Base-by-base conservation (phyloP, 2,888 invertebrate genomes). In the Griposia aprilina region DNA sequence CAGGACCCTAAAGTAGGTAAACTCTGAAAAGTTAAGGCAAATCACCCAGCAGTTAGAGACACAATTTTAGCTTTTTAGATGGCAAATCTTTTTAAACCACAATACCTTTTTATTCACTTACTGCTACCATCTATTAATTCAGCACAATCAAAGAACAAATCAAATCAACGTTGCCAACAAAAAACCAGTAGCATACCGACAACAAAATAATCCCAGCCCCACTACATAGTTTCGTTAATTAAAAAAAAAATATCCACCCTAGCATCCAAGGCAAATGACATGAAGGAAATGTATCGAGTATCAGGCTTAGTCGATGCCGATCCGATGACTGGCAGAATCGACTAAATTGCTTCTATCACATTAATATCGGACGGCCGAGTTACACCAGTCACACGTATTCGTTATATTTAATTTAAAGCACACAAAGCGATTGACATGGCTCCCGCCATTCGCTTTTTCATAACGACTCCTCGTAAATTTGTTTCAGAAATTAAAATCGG, bases 401-500 rank as follows among this genome's bases (percentile, higher is more conserved):
- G 85, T 92, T 93, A 94, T 95, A 95, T 95, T 96, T 96, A 95
- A 96, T 96, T 96, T 95, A 94, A 95, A 94, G 91, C 93, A 94
- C 93, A 96, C 96, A 96, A 96, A 93, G 93, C 95, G 93, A 94
- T 94, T 94, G 94, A 94, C 94, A 94, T 94, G 95, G 93, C 94
- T 94, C 93, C 94, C 93, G 92, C 90, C 90, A 90, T 93, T 92
- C 93, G 91, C 92, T 93, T 94, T 94, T 93, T 93, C 93, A 93
- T 93, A 94, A 94, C 93, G 91, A 92, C 81, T 90, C 87, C 91
- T 93, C 91, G 92, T 92, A 91, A 92, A 93, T 91, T 92, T 91
- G 92, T 94, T 93, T 93, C 90, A 90, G 88, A 91, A 89, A 92
- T 92, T 91, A 91, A 92, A 92, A 90, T 87, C 78, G 91, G 84